Evolutionary conservation across 1,140 invertebrate genomes (phyloP), one percentile per base, ranked within the genome.

Genomic region (Penaeus chinensis): DNA sequence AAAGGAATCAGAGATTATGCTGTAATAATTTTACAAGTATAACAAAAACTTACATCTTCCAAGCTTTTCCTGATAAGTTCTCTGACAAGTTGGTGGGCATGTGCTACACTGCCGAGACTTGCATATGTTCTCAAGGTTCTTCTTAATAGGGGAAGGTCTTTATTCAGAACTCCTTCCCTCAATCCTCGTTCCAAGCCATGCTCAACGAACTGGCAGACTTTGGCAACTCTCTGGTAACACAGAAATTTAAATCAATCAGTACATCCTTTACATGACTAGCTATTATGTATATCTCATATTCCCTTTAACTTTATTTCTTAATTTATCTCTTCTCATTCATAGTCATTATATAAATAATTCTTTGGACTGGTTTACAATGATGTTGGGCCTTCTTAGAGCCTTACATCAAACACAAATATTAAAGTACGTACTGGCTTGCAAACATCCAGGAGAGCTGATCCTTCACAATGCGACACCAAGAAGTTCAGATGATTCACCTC

Each of bases 401-500:
- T 10, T 16, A 22, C 16, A 82, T 63, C 19, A 85, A 62, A 3
- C 62, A 19, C 32, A 74, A 22, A 37, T 19, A 85, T 24, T 2
- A 60, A 18, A 0, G 8, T 37, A 24, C 90, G 66, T 85, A 90
- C 83, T 82, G 89, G 89, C 78, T 79, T 89, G 80, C 63, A 91
- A 18, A 85, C 90, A 69, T 92, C 91, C 22, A 93, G 91, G 47
- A 93, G 88, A 11, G 92, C 91, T 27, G 92, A 90, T 19, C 92
- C 92, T 90, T 94, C 94, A 92, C 95, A 96, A 90, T 95, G 95
- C 69, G 93, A 94, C 63, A 94, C 93, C 90, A 95, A 94, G 92
- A 95, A 97, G 91, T 95, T 95, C 42, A 96, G 92, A 91, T 95
- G 95, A 92, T 95, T 96, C 90, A 95, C 95, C 92, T 96, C 95